These are phyloP conservation scores for Gymnarchus niloticus DNA, from an alignment of 2,113 vertebrate genomes.

Conservation along the genomic window DNA sequence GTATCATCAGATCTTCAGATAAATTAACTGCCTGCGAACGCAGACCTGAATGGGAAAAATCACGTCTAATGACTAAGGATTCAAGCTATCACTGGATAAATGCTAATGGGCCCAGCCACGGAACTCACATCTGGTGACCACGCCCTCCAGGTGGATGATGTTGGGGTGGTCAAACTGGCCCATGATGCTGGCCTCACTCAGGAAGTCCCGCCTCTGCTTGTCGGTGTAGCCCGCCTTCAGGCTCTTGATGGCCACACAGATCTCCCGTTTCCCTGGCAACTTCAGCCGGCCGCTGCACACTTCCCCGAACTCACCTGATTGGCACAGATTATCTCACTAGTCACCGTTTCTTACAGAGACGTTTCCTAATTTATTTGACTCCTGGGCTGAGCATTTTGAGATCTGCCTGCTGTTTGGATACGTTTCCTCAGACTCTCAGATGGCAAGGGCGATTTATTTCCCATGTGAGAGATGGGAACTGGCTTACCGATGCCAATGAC, in stretches of 20 bases:
- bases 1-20: not conserved
- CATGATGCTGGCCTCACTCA: slow-evolving; percentile 97
- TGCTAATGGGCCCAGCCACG: not conserved
- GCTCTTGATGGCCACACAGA: slow-evolving; percentile 96
- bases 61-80: not conserved
- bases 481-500: slow-evolving; percentile 91
- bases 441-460: slow-evolving; percentile 21
- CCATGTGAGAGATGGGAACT: not conserved
- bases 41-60: not conserved
- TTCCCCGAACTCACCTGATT: slow-evolving; percentile 88
- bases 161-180: slow-evolving; percentile 98
- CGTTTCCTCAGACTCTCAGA: slow-evolving; percentile 12
- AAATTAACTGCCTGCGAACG: not conserved
- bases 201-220: slow-evolving; percentile 92
- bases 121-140: slow-evolving; percentile 94
- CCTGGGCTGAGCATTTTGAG: not conserved
- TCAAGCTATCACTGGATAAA: not conserved
- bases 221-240: slow-evolving; percentile 95
- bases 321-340: not conserved
- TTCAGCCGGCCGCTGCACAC: slow-evolving; percentile 95
- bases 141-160: slow-evolving; percentile 95
- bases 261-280: slow-evolving; percentile 91
- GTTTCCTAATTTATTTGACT: not conserved
- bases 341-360: not conserved
- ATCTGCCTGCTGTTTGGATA: not conserved